These are phyloP conservation scores for Microplitis mediator DNA, from an alignment of 1,140 invertebrate genomes.

Conservation along the genomic window DNA sequence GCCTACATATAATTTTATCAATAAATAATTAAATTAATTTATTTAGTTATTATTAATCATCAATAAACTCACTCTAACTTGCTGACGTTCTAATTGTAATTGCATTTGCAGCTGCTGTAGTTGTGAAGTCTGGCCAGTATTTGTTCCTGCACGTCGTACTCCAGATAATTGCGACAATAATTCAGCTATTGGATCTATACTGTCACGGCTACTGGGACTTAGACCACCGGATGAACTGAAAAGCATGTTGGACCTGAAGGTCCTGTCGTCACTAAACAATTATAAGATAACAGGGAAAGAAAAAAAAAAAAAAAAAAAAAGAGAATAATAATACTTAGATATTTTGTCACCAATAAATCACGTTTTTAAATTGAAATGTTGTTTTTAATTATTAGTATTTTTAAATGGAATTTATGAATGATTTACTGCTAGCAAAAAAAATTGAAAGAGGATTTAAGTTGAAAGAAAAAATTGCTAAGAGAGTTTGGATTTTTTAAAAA, in stretches of 20 bases:
- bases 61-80: conserved; percentile 70
- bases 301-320: neutral
- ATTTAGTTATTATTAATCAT: neutral
- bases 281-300: neutral
- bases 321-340: neutral
- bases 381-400: neutral
- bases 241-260: conserved; percentile 84
- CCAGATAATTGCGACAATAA: conserved; percentile 90
- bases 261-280: conserved; percentile 36
- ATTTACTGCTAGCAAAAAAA: neutral
- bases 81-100: conserved; percentile 83
- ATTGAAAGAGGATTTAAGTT: too few relatives aligned
- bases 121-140: conserved; percentile 68
- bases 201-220: conserved; percentile 85
- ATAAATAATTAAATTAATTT: too few relatives aligned
- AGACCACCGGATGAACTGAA: conserved; percentile 83
- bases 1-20: conserved; percentile 57
- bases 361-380: too few relatives aligned
- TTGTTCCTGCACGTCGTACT: conserved; percentile 73
- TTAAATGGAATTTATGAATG: too few relatives aligned
- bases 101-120: conserved; percentile 90
- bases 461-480: too few relatives aligned
- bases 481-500: too few relatives aligned
- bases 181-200: conserved; percentile 92
- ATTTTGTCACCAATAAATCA: too few relatives aligned